A percentile compares a stretch with the other conserved stretches of the same genome.
These are phyloP conservation scores for Eulacestoma nigropectus DNA, from an alignment of 2,113 vertebrate genomes.

Conservation along the genomic window DNA sequence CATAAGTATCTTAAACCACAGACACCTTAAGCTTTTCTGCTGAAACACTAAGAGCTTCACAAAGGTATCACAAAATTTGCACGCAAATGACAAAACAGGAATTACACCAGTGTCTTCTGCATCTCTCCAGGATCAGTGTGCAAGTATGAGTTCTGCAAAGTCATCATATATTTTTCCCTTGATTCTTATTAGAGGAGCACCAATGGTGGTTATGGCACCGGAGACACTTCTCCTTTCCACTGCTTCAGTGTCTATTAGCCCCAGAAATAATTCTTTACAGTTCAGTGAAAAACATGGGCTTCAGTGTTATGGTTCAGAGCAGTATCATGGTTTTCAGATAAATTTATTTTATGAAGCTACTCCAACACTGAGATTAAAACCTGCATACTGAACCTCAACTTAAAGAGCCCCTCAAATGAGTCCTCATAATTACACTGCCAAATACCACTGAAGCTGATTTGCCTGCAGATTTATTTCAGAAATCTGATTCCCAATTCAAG, in stretches of 20 bases:
- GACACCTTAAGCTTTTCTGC: not conserved
- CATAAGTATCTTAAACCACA: not conserved
- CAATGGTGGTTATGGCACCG: not conserved
- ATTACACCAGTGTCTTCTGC: not conserved
- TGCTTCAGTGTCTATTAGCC: fast-evolving
- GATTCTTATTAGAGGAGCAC: not conserved
- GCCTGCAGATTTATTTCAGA: not conserved
- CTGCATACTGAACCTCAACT: not conserved
- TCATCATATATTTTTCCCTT: not conserved
- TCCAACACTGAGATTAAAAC: not conserved
- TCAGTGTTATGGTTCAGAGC: not conserved
- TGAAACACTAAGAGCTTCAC: not conserved
- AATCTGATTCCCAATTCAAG: not conserved
- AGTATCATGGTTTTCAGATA: not conserved
- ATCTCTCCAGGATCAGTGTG: not conserved
- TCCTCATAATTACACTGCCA: not conserved
- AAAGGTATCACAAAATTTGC: not conserved
- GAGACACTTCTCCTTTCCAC: not conserved
- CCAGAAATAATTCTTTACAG: not conserved
- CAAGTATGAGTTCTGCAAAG: not conserved
- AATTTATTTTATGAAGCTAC: not conserved
- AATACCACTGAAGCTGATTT: not conserved
- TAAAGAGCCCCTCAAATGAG: not conserved
- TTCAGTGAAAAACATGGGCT: not conserved
- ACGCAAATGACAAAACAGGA: not conserved